These are phyloP conservation scores for Caenorhabditis japonica DNA, from an alignment of 2,888 invertebrate genomes.

Conservation along the genomic window DNA sequence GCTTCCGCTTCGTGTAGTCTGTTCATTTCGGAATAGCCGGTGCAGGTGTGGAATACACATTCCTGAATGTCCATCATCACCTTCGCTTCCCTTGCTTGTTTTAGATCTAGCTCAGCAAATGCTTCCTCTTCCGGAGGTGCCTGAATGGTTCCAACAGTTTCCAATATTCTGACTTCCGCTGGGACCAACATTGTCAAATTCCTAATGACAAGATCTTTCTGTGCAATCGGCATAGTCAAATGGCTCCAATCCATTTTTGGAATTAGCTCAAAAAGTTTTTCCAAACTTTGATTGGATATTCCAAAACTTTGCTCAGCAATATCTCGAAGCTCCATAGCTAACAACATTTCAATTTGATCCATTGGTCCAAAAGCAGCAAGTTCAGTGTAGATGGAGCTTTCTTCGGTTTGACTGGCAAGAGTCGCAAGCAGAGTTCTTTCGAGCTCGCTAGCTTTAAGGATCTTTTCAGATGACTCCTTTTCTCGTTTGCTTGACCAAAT, in stretches of 20 bases:
- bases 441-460: slow-evolving; percentile 23
- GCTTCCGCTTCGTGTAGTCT: slow-evolving; percentile 24
- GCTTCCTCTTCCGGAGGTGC: slow-evolving; percentile 43
- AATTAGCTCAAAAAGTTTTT: slow-evolving; percentile 36
- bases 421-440: slow-evolving; percentile 22
- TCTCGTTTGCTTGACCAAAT: slow-evolving; percentile 37
- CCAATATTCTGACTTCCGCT: slow-evolving; percentile 18
- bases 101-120: slow-evolving; percentile 36
- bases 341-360: slow-evolving; percentile 31
- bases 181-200: slow-evolving; percentile 30
- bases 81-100: slow-evolving; percentile 45
- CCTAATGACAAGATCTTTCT: slow-evolving; percentile 36
- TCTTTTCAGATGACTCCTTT: slow-evolving; percentile 27
- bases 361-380: slow-evolving; percentile 22
- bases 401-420: slow-evolving; percentile 12
- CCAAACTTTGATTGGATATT: slow-evolving; percentile 22
- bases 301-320: slow-evolving; percentile 47
- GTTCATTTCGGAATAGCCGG: slow-evolving; percentile 31
- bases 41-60: slow-evolving; percentile 32
- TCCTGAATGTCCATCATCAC: slow-evolving; percentile 46
- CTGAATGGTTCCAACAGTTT: slow-evolving; percentile 38
- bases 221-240: slow-evolving; percentile 37
- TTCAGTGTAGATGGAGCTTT: slow-evolving; percentile 33
- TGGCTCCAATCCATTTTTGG: slow-evolving; percentile 48
- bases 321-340: slow-evolving; percentile 30